Evolutionary conservation across 2,113 vertebrate genomes (phyloP), one percentile per base, ranked within the genome.

Genomic region (Dinomys branickii): DNA sequence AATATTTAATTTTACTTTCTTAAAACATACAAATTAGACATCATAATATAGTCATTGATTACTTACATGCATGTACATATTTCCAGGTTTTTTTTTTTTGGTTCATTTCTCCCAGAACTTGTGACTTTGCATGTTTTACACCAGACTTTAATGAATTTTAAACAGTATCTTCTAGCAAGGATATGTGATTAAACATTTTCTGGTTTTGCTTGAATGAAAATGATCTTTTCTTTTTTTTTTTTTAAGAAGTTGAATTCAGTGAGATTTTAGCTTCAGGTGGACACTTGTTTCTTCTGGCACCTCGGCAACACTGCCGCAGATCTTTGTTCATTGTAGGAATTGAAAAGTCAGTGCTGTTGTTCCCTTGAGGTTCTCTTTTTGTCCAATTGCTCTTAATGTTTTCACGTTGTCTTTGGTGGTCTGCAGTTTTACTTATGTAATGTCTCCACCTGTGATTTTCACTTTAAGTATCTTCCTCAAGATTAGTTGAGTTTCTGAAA

Each of bases 1-100:
- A 22, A 20, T 61, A 82, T 93, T 94, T 88, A 88, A 90, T 80
- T 90, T 19, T 83, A 59, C 58, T n/a, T 73, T 78, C 65, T 54
- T 63, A 69, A 95, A 75, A 19, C 7, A 82, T 8, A 69, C 16
- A 85, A 65, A 67, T 24, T 73, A 65, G 41, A 47, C 19, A 78
- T 35, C 71, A 85, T 88, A 88, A 59, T 88, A 91, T 8, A 33
- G 24, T 38, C 38, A 67, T 10, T 61, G 35, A 50, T 52, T 54
- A 56, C 47, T 54, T 59, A 65, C 88, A 38, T 87, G 81, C 71
- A 16, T 7, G 65, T 54, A 0, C 47, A 26, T 59, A 26, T 92
- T 82, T 77, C 20, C 10, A 7, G n/a, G 22, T 47, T 85, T 81
- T 63, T 41, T 10, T 28, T 13, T 38, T 41, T 33, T 50, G 16